These are phyloP conservation scores for Byasa hedistus DNA, from an alignment of 2,888 invertebrate genomes.

Conservation along the genomic window DNA sequence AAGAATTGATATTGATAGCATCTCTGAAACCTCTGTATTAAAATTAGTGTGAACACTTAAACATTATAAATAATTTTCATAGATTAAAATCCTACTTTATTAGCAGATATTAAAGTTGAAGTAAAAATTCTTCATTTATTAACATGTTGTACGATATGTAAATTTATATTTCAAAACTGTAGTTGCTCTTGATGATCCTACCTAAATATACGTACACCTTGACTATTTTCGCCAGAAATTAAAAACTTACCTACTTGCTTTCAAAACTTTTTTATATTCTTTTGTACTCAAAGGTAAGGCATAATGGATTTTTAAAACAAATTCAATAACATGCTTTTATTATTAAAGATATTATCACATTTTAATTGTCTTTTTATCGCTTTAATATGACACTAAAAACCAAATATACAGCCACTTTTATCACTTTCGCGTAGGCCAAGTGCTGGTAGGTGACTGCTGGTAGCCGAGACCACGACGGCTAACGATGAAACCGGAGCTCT, in stretches of 20 bases:
- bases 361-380: slow-evolving; percentile 12
- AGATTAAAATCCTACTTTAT: no score
- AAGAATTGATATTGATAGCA: no score
- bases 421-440: slow-evolving; percentile 57
- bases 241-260: slow-evolving; percentile 5
- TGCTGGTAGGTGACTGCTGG: slow-evolving; percentile 65
- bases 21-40: no score
- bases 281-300: not conserved
- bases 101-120: no score
- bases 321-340: not conserved
- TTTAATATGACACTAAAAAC: slow-evolving; percentile 29
- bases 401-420: slow-evolving; percentile 38
- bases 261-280: not conserved
- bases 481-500: slow-evolving; percentile 71
- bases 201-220: not conserved
- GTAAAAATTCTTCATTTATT: no score
- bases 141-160: not conserved
- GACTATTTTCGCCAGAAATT: not conserved
- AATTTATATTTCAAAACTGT: not conserved
- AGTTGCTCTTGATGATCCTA: not conserved
- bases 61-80: no score
- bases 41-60: no score
- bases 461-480: slow-evolving; percentile 50
- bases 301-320: not conserved
- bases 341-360: slow-evolving; percentile 8